Conservation (phyloP, 2,113 vertebrate genomes). For the Parotia lawesii region DNA sequence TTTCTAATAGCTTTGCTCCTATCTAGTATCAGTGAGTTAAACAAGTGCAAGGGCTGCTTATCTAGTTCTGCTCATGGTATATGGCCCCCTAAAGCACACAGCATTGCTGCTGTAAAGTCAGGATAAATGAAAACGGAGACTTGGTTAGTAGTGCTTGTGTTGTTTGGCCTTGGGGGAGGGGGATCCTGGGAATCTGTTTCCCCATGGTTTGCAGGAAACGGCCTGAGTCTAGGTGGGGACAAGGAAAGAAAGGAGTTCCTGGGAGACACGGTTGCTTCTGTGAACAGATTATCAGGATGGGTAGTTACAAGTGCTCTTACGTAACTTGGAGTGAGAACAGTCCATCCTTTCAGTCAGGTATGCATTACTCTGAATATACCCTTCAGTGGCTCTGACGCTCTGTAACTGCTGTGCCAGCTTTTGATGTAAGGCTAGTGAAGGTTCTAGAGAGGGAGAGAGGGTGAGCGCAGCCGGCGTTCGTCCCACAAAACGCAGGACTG, state of each 20-base stretch:
- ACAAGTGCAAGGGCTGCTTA: neutral
- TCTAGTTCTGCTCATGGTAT: neutral
- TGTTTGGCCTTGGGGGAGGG: neutral
- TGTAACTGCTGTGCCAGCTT: neutral
- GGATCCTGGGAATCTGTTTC: neutral
- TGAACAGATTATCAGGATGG: neutral
- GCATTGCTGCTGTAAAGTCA: neutral
- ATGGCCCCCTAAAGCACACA: neutral
- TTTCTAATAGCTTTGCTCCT: neutral
- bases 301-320: neutral
- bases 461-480: accelerated
- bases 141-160: neutral
- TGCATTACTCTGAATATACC: neutral
- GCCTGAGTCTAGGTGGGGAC: neutral
- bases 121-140: neutral
- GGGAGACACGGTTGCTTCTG: accelerated
- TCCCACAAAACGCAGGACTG: neutral
- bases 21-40: neutral
- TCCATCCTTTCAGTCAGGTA: neutral
- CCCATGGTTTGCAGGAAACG: accelerated
- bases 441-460: neutral
- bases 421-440: neutral
- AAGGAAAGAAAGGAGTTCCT: neutral
- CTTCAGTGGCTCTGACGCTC: neutral
- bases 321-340: neutral